Evolutionary conservation across 1,140 invertebrate species (phyloP).

Genomic region (Trichomalopsis sarcophagae): DNA sequence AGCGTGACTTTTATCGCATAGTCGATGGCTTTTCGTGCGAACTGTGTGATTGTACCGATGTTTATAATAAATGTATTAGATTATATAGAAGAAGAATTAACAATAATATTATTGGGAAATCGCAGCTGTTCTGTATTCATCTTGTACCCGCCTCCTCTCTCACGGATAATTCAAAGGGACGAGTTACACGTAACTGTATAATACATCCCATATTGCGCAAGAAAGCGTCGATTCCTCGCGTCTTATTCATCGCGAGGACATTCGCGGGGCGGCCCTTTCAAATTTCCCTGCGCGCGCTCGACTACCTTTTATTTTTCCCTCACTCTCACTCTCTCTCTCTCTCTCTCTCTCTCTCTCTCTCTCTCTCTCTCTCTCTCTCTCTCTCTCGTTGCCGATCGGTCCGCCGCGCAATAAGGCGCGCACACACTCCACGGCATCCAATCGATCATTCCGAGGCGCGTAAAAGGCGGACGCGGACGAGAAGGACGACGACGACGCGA

Average conservation of each 20-base stretch:
- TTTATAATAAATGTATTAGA: too few species aligned
- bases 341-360: neutral
- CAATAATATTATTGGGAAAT: neutral
- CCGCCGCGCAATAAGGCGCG: neutral
- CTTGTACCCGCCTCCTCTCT: neutral
- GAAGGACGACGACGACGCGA: neutral
- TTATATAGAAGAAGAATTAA: too few species aligned
- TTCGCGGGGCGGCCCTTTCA: neutral
- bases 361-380: neutral
- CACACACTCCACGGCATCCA: neutral
- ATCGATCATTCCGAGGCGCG: constrained; percentile 20
- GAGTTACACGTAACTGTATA: neutral
- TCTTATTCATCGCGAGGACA: neutral
- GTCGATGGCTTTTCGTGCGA: neutral
- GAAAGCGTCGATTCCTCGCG: neutral
- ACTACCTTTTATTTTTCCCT: neutral
- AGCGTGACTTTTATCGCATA: neutral
- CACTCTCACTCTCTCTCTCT: neutral
- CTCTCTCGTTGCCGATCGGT: neutral
- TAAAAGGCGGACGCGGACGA: neutral
- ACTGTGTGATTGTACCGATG: too few species aligned
- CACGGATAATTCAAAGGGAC: neutral
- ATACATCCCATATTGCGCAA: neutral
- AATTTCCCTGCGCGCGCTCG: constrained; percentile 2
- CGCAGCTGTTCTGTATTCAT: neutral